phyloP scores from a whole-genome alignment of 2,888 invertebrate species.

The Cerastis leucographa region DNA sequence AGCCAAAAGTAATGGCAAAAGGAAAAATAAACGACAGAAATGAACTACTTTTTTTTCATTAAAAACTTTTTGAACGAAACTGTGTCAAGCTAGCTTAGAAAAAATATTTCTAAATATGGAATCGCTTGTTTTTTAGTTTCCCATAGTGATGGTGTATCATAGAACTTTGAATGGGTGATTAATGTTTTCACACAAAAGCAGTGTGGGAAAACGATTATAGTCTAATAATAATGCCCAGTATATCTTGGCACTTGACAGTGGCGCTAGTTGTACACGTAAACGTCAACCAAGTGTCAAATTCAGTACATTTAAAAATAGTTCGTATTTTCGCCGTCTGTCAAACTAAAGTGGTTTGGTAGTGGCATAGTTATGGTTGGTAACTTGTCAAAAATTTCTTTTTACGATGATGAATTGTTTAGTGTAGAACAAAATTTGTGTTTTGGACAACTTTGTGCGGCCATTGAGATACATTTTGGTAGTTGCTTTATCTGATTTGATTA shows the following conservation, averaged over 20 bases:
- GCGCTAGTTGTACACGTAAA: slow-evolving; percentile 19
- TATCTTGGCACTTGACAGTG: not conserved
- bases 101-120: slow-evolving; percentile 20
- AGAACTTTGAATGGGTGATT: slow-evolving; percentile 65
- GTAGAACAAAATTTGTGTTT: slow-evolving; percentile 46
- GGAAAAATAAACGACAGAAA: slow-evolving; percentile 8
- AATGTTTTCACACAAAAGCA: slow-evolving; percentile 63
- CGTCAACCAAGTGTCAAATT: slow-evolving; percentile 17
- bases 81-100: slow-evolving; percentile 23
- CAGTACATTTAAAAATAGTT: slow-evolving; percentile 21
- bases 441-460: slow-evolving; percentile 34
- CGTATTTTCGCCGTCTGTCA: not conserved
- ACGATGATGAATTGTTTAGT: slow-evolving; percentile 51
- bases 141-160: slow-evolving; percentile 55
- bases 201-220: slow-evolving; percentile 54
- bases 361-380: slow-evolving; percentile 25
- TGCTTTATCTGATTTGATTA: slow-evolving; percentile 47
- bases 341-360: not conserved
- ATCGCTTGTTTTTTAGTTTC: slow-evolving; percentile 51
- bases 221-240: slow-evolving; percentile 17
- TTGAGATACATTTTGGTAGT: slow-evolving; percentile 40
- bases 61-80: slow-evolving; percentile 37
- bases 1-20: slow-evolving; percentile 8
- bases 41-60: slow-evolving; percentile 1
- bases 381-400: slow-evolving; percentile 59